Evolutionary conservation across 1,140 invertebrate genomes (phyloP), one percentile per base, ranked within the genome.

Genomic region (Protaetia brevitarsis): DNA sequence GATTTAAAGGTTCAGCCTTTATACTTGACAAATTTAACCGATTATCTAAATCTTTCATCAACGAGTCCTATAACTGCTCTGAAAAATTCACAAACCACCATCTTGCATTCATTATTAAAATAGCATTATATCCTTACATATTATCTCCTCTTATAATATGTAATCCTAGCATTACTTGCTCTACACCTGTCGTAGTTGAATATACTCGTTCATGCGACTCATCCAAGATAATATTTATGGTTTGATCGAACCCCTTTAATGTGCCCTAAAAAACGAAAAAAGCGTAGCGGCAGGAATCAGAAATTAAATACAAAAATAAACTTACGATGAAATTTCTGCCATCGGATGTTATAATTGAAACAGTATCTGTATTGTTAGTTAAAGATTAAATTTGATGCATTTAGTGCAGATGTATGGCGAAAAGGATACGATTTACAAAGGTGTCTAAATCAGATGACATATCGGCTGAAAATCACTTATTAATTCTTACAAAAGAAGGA

Each of bases 121-220:
- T 13, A 61, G 80, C n/a, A n/a, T n/a, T n/a, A n/a, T n/a, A n/a
- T n/a, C n/a, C 87, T 86, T 84, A 94, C 86, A 99, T 92, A 84
- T 99, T 99, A 79, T 99, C 97, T 63, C 97, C 97, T 75, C 97
- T 84, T 65, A 99, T 96, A 37, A 99, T 96, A 77, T 99, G 97
- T 16, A 99, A 82, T 26, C 97, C 97, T 21, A 99, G 85, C 66
- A 95, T 90, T 62, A 99, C 96, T 84, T 99, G 95, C 76, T 98
- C 95, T 36, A 99, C 92, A 45, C 96, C 97, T 73, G 91, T 86
- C 8, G 88, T 89, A 11, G 90, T 88, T 64, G 94, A 97, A 78
- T 95, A 99, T 11, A 99, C 96, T 76, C 97, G 83, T 80, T 99
- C 97, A 79, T 98, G 95, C 64, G 95, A 97, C 80, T 99, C 96